Base-by-base conservation (phyloP, 2,113 vertebrate species). In the Python bivittatus region DNA sequence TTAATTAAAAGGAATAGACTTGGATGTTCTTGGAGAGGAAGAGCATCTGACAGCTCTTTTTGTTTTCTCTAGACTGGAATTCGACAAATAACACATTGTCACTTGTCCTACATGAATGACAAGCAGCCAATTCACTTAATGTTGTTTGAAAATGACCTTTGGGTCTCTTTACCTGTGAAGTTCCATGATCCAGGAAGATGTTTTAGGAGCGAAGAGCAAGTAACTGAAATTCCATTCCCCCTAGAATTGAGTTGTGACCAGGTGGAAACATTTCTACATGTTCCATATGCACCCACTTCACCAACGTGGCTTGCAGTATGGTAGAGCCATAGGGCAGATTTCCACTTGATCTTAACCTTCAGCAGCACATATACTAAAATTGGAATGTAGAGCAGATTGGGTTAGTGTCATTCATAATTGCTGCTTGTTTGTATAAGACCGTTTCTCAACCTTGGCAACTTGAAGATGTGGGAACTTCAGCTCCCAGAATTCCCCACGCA, bases 1-100 rank as follows among this genome's bases (percentile, higher is more conserved):
- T 94, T 96, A 96, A 97, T 97, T 96, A 96, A 95, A 96, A 97
- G 95, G 90, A 97, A 97, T 96, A 93, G 95, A 89, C 89, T 92
- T 88, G 89, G 88, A n/a, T 95, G 93, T 60, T 91, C 92, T 84
- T 91, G 56, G 95, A 92, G 72, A 93, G 79, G 57, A 61, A 54
- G 84, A 56, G 56, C 42, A 20, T 89, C 94, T 96, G 96, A 90
- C 96, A 96, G 96, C 91, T 97, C 91, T 94, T 88, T 86, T 96
- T 91, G 90, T 88, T 95, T 89, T 88, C 93, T 96, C 93, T 97
- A 17, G 95, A 96, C 93, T 95, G 95, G 96, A 97, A 96, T 91
- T 83, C 94, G 88, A 68, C 93, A 96, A 96, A 95, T 95, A 88
- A 52, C 92, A 95, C 93, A 96, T 94, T 91, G 96, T 61, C 48